A percentile compares a stretch with the other conserved stretches of the same genome.
These are phyloP conservation scores for Mythimna albipuncta DNA, from an alignment of 2,888 invertebrate species.

Conservation along the genomic window DNA sequence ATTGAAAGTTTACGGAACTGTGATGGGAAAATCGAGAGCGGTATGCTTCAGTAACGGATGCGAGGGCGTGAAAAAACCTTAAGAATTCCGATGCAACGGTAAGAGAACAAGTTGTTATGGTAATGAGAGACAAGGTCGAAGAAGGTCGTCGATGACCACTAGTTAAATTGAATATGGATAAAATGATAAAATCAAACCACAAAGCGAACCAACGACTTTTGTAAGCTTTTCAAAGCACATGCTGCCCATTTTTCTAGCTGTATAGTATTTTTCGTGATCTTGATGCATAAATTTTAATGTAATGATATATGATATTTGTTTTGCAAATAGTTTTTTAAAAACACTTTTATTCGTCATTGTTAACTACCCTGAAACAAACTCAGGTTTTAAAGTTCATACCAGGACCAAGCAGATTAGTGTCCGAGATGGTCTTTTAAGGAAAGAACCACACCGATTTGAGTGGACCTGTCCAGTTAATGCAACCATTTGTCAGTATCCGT, in stretches of 20 bases:
- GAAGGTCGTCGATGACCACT: slow-evolving; percentile 1
- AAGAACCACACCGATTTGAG: no score
- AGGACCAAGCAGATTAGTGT: no score
- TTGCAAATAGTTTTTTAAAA: no score
- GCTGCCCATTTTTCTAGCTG: no score
- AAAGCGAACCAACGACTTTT: neutral
- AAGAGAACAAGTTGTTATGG: slow-evolving; percentile 3
- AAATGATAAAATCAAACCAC: neutral
- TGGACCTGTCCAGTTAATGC: no score
- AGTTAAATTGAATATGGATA: neutral
- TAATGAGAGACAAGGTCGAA: slow-evolving; percentile 6
- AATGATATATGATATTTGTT: neutral
- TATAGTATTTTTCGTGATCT: neutral
- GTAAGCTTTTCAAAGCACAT: slow-evolving; percentile 2
- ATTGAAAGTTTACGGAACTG: slow-evolving; percentile 39
- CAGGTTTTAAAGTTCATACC: no score
- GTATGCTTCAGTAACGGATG: slow-evolving; percentile 2
- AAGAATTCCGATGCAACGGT: slow-evolving; percentile 12
- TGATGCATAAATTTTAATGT: neutral
- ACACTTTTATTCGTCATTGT: no score
- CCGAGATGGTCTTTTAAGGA: no score
- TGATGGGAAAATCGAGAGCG: slow-evolving; percentile 11
- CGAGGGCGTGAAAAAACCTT: slow-evolving; percentile 7
- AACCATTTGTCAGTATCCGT: no score
- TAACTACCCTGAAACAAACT: no score